Conservation (phyloP, 1,140 invertebrate species). For the Saccostrea echinata region DNA sequence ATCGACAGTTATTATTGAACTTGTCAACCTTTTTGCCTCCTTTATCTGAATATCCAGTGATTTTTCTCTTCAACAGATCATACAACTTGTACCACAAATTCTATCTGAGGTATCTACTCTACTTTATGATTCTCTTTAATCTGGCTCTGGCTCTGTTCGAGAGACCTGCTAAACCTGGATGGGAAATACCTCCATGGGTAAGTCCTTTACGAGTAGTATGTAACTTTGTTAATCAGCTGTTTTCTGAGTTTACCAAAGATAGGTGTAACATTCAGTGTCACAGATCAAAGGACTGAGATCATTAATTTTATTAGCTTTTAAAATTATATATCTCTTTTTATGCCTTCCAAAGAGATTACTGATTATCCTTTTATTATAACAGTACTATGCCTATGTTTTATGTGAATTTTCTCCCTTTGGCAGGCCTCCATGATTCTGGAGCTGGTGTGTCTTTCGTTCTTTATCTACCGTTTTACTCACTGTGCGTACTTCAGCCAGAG, state of each 20-base stretch:
- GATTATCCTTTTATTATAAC: background rate
- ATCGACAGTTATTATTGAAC: no score
- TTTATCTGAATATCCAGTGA: background rate
- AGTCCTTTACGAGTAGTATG: constrained; percentile 43
- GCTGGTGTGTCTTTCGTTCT: constrained; percentile 76
- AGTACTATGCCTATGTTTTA: background rate
- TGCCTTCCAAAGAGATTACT: no score
- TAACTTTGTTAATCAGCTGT: no score
- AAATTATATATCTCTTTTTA: no score
- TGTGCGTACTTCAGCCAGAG: constrained; percentile 74
- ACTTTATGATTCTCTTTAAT: constrained; percentile 78
- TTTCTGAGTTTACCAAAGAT: no score
- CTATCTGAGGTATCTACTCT: constrained; percentile 74
- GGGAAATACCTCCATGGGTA: constrained; percentile 79
- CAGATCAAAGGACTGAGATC: no score
- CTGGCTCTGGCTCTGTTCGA: constrained; percentile 81
- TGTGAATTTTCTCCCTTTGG: constrained; percentile 51
- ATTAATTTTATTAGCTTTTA: no score
- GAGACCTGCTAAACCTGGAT: constrained; percentile 76
- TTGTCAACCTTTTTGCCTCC: no score
- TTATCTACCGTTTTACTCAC: constrained; percentile 79
- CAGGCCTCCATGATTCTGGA: constrained; percentile 80
- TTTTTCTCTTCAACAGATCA: constrained; percentile 66
- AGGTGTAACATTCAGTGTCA: no score
- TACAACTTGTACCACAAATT: constrained; percentile 76